These are phyloP conservation scores for Proctacanthus coquilletti DNA, from an alignment of 1,140 invertebrate species.

Conservation along the genomic window DNA sequence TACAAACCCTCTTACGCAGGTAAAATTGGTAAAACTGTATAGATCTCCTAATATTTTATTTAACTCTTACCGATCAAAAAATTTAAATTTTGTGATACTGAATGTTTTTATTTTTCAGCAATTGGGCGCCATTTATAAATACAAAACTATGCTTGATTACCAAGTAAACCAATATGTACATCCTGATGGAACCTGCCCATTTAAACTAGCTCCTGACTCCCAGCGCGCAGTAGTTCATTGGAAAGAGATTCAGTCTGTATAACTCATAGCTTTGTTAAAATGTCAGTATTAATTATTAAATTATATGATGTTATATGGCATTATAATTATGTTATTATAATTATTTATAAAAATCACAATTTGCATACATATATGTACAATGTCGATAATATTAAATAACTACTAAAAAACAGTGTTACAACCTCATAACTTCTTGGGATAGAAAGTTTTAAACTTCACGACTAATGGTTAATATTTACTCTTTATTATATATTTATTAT, in stretches of 20 bases:
- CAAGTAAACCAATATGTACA: conserved; percentile 65
- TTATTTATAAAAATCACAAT: no score
- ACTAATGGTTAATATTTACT: no score
- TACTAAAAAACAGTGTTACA: no score
- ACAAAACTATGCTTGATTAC: conserved; percentile 57
- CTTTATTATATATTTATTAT: no score
- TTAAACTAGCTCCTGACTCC: conserved; percentile 52
- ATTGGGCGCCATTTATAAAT: conserved; percentile 62
- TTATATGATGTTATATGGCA: no score
- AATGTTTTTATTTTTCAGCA: conserved; percentile 40
- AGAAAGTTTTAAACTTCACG: no score
- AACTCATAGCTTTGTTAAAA: no score
- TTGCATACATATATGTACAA: no score
- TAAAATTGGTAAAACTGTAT: conserved; percentile 19
- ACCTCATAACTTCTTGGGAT: no score
- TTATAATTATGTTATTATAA: no score
- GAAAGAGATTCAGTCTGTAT: conserved; percentile 37
- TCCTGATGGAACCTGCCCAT: conserved; percentile 51
- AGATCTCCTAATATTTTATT: neutral
- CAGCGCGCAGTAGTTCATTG: conserved; percentile 59
- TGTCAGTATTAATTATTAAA: no score
- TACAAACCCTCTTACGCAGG: conserved; percentile 64
- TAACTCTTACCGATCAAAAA: neutral
- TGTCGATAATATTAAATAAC: no score
- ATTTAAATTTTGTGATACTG: neutral